Percentiles rank a stretch among this genome's conserved stretches.
phyloP scores from a whole-genome alignment of 2,113 vertebrate species.

The Oreochromis spilurus region DNA sequence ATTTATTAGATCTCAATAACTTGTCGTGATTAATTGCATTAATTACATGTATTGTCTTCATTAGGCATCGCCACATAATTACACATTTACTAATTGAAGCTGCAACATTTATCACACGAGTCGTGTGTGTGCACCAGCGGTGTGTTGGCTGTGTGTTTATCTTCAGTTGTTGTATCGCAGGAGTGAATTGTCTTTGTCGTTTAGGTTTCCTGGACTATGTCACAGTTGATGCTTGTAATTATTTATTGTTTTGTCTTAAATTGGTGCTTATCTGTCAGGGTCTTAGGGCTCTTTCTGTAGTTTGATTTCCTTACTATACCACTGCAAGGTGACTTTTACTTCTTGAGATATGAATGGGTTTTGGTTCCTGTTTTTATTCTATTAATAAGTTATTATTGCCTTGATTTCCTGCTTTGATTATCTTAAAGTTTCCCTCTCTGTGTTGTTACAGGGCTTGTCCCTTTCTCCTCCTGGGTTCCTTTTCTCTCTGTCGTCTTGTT shows the following conservation, averaged over 20 bases:
- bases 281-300: not conserved
- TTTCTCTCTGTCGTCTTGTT: not conserved
- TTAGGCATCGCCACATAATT: constrained; percentile 1
- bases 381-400: not conserved
- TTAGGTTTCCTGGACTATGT: not conserved
- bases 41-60: not conserved
- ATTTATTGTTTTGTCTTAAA: not conserved
- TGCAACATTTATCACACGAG: not conserved
- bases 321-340: not conserved
- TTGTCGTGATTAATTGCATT: constrained; percentile 12
- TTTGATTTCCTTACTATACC: not conserved
- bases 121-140: not conserved
- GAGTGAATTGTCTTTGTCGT: not conserved
- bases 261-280: not conserved
- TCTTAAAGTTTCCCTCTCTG: not conserved
- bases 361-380: not conserved
- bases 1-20: constrained; percentile 19
- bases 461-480: not conserved
- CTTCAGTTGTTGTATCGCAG: not conserved
- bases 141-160: not conserved
- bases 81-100: not conserved
- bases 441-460: not conserved
- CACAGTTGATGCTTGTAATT: not conserved
- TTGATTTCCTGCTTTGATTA: not conserved
- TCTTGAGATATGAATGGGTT: not conserved